These are phyloP conservation scores for Darevskia nairensis DNA, from an alignment of 2,797 vertebrate species.

Conservation along the genomic window DNA sequence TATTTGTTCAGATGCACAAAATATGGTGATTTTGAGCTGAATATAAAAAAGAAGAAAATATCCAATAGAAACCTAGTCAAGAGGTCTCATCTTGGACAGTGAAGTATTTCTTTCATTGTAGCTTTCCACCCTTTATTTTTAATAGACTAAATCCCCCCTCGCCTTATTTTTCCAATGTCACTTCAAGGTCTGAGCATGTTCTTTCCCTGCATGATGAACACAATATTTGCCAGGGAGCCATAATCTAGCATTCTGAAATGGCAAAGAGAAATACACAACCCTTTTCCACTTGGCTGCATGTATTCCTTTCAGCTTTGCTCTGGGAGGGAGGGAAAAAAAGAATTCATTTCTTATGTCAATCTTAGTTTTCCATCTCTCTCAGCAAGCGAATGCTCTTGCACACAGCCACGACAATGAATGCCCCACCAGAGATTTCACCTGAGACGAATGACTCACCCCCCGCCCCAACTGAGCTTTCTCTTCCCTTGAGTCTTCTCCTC, in stretches of 20 bases:
- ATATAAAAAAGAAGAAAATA: background rate
- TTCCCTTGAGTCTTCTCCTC: background rate
- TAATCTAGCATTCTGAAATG: conserved; percentile 23
- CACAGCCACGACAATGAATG: conserved; percentile 9
- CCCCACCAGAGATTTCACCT: conserved; percentile 25
- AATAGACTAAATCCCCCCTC: background rate
- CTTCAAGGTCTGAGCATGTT: background rate
- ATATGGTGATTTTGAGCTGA: background rate
- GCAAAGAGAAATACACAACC: background rate
- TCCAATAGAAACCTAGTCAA: background rate
- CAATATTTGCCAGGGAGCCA: background rate
- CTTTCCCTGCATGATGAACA: fast-evolving
- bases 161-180: background rate
- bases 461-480: background rate
- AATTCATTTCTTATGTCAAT: conserved; percentile 26
- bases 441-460: background rate
- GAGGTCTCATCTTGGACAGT: background rate
- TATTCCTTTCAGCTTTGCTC: conserved; percentile 20
- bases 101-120: background rate
- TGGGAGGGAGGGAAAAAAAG: conserved; percentile 8
- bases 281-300: conserved; percentile 5
- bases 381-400: conserved; percentile 24
- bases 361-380: conserved; percentile 41
- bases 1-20: background rate
- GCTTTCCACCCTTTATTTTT: background rate